Evolutionary conservation across 2,113 vertebrate genomes (phyloP).

Genomic region (Triplophysa rosa): DNA sequence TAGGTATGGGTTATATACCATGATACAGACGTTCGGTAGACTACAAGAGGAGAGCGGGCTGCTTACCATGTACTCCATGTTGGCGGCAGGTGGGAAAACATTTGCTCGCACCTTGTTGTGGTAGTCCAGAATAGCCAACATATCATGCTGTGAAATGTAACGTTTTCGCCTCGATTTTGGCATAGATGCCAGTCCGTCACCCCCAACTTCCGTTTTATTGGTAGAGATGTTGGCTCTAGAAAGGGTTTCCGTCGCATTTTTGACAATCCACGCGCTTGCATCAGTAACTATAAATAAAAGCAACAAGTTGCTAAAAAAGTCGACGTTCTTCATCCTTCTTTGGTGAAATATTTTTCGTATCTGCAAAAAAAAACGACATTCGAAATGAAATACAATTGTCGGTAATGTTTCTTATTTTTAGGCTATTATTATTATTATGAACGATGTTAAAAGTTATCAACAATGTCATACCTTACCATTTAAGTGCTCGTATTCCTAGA

Average conservation of each 20-base stretch:
- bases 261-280: constrained; percentile 18
- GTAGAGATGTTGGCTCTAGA: background rate
- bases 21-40: background rate
- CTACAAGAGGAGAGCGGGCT: background rate
- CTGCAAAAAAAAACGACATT: background rate
- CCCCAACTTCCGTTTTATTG: background rate
- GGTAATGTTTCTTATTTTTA: too few relatives aligned
- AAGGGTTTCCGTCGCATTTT: background rate
- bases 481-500: background rate
- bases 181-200: constrained; percentile 64
- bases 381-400: background rate
- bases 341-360: background rate
- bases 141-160: constrained; percentile 87
- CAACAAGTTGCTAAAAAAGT: constrained; percentile 38
- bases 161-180: constrained; percentile 81
- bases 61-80: constrained; percentile 95
- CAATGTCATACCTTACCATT: background rate
- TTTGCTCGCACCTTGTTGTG: constrained; percentile 88
- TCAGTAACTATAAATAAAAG: constrained; percentile 26
- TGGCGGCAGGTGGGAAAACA: constrained; percentile 88
- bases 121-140: constrained; percentile 89
- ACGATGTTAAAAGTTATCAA: background rate
- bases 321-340: constrained; percentile 44
- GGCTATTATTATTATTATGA: too few relatives aligned
- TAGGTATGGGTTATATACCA: background rate